These are phyloP conservation scores for Redunca redunca DNA, from an alignment of 2,113 vertebrate genomes.

Conservation along the genomic window DNA sequence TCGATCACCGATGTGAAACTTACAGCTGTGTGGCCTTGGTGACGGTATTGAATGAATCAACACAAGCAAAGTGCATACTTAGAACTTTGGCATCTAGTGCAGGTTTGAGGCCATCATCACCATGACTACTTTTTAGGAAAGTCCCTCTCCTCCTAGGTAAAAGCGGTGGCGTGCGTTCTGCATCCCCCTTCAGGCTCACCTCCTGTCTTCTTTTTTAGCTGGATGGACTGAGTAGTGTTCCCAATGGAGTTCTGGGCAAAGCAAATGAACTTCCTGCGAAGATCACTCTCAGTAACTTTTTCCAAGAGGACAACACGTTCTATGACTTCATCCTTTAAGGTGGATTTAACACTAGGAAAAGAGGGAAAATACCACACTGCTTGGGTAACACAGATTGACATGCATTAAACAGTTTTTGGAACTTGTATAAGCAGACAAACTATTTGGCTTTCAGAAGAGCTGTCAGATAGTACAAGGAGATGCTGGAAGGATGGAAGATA, in stretches of 20 bases:
- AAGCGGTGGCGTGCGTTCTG: rapidly evolving
- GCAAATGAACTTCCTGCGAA: constrained; percentile 83
- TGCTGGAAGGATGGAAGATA: too few relatives aligned
- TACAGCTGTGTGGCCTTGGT: background rate
- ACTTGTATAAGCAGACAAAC: background rate
- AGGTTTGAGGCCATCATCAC: rapidly evolving
- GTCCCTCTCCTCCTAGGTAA: background rate
- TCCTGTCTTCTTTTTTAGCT: constrained; percentile 77
- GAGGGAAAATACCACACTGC: background rate
- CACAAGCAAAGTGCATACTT: background rate
- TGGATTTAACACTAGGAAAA: background rate
- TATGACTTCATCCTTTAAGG: constrained; percentile 41
- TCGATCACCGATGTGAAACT: background rate
- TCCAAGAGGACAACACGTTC: constrained; percentile 62
- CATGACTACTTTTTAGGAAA: background rate
- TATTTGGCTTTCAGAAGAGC: background rate
- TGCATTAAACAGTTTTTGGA: background rate
- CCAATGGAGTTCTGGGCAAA: constrained; percentile 84
- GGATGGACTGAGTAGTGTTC: constrained; percentile 77
- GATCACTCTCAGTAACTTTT: constrained; percentile 80
- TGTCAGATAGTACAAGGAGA: background rate
- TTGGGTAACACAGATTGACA: background rate
- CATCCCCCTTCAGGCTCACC: constrained; percentile 64
- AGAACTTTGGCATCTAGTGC: background rate
- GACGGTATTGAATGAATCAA: background rate